Evolutionary conservation across 2,113 vertebrate genomes (phyloP), one percentile per base, ranked within the genome.

Genomic region (Thunnus thynnus): DNA sequence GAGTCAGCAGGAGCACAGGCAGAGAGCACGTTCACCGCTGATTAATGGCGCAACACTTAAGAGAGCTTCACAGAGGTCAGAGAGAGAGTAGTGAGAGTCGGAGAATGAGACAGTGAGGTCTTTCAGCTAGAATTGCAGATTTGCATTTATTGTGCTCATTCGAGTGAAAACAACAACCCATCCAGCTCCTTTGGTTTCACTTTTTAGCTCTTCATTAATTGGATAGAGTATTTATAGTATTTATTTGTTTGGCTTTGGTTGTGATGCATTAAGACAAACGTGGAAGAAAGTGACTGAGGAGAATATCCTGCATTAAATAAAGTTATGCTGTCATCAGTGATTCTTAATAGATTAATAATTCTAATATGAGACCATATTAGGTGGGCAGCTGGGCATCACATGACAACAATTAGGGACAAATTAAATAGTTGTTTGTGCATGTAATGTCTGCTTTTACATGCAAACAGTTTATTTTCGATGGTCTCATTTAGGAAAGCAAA

Each of bases 21-120:
- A 52, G 4, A 78, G 46, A 63, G 75, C 58, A 44, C 32, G 18
- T 54, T 72, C 48, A 4, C 51, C 22, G 0, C 57, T 83, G 84
- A 90, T 83, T 80, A 88, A 88, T 85, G 72, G 66, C 41, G 66
- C 50, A 9, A 13, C 47, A 44, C 64, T 27, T 64, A 50, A 83
- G 36, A 13, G 46, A 54, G 13, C 13, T 54, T 60, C 72, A 16
- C 60, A 30, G 13, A 72, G 84, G 79, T 83, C 84, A 56, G 14
- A 11, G 82, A 57, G 62, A 60, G n/a, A 57, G 3, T 1, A 57
- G 27, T 1, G 62, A 4, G 80, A 47, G 75, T 22, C 20, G 11
- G n/a, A 30, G 61, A 32, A 10, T 11, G 18, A 2, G 3, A 50
- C 9, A 0, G 12, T 12, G 2, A 1, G 3, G 58, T 47, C 55